phyloP scores from a whole-genome alignment of 2,113 vertebrate species.

The Stigmatopora nigra region DNA sequence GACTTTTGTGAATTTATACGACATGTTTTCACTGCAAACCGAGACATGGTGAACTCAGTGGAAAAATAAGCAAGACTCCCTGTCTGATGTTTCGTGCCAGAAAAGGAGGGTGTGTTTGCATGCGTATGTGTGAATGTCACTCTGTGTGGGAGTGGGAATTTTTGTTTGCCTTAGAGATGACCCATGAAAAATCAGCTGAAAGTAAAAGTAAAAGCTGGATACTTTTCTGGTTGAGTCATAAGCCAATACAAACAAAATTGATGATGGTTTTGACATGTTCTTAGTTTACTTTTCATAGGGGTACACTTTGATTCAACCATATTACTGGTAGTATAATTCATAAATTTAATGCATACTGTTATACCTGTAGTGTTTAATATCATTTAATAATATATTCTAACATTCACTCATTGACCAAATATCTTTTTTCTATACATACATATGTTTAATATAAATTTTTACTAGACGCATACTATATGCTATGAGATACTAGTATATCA shows the following conservation, averaged over 20 bases:
- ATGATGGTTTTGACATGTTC: not conserved
- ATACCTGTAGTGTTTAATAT: no score
- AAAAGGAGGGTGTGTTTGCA: slow-evolving; percentile 22
- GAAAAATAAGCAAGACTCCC: slow-evolving; percentile 27
- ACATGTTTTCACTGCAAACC: slow-evolving; percentile 34
- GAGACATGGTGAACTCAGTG: slow-evolving; percentile 16
- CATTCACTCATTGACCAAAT: no score
- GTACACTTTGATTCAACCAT: not conserved
- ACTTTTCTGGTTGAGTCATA: slow-evolving; percentile 27
- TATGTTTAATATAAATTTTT: no score
- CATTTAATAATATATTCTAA: no score
- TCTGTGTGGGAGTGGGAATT: slow-evolving; percentile 16
- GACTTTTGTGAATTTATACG: slow-evolving; percentile 29
- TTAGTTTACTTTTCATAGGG: not conserved
- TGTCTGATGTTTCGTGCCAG: slow-evolving; percentile 20
- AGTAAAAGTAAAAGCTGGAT: slow-evolving; percentile 28
- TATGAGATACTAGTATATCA: no score
- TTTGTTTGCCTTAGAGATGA: slow-evolving; percentile 5
- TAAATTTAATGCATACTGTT: no score
- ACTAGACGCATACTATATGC: no score
- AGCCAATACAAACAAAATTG: slow-evolving; percentile 32
- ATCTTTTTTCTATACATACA: no score
- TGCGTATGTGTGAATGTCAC: slow-evolving; percentile 15
- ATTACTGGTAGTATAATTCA: not conserved
- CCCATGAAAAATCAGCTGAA: slow-evolving; percentile 32